These are phyloP conservation scores for Pardalotus punctatus DNA, from an alignment of 2,113 vertebrate species.

Conservation along the genomic window DNA sequence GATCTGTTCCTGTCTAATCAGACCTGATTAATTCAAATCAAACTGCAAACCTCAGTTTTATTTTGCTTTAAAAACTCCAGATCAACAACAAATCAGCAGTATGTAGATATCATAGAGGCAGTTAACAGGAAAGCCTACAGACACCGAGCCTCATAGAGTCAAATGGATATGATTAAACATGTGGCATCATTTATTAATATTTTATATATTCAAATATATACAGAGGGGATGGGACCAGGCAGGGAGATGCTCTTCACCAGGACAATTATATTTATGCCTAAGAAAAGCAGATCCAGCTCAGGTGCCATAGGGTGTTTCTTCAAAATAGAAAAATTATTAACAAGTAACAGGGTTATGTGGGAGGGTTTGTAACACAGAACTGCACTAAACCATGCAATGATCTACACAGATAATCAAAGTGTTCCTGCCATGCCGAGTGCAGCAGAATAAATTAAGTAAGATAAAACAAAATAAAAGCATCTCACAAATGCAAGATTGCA, in stretches of 20 bases:
- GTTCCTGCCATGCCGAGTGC: not conserved
- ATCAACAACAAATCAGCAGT: conserved; percentile 43
- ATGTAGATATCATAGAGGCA: conserved; percentile 7
- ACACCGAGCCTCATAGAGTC: not conserved
- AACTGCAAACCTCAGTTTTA: conserved; percentile 30
- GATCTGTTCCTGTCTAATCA: conserved; percentile 16
- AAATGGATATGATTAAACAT: conserved; percentile 47
- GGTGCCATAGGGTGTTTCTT: conserved; percentile 34
- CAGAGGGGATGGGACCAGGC: not conserved
- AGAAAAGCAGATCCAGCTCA: conserved; percentile 3
- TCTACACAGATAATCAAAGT: not conserved
- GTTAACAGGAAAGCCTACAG: conserved; percentile 7
- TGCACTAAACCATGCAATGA: conserved; percentile 1
- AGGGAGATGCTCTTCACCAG: not conserved
- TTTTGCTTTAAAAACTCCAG: conserved; percentile 42
- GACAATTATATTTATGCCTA: conserved; percentile 14
- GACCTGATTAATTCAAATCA: conserved; percentile 27
- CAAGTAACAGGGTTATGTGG: not conserved
- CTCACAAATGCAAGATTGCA: not conserved
- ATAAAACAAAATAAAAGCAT: conserved; percentile 10
- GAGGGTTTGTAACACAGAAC: not conserved
- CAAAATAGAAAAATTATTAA: conserved; percentile 22
- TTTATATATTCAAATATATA: conserved; percentile 59
- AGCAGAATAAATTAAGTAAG: not conserved
- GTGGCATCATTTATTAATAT: conserved; percentile 45